Conservation (phyloP, 2,113 vertebrate species). For the Toxotes jaculatrix region DNA sequence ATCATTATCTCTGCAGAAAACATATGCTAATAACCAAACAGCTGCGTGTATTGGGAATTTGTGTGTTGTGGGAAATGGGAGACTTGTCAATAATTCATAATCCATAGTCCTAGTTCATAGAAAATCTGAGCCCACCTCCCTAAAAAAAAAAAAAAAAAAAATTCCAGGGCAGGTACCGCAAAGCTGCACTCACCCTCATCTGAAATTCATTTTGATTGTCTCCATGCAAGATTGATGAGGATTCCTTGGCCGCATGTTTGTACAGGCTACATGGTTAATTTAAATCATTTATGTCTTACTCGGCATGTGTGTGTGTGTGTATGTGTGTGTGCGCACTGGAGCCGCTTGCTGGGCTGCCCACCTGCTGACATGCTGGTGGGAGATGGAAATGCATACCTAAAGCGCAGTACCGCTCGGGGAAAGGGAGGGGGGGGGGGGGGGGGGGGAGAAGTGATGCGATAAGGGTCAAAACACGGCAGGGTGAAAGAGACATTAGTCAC, state of each 20-base stretch:
- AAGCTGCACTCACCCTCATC: conserved; percentile 48
- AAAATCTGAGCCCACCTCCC: conserved; percentile 34
- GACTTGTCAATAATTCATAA: conserved; percentile 66
- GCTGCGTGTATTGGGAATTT: conserved; percentile 24
- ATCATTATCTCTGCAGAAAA: conserved; percentile 49
- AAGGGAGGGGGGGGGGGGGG: neutral
- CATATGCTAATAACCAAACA: conserved; percentile 53
- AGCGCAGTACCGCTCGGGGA: neutral
- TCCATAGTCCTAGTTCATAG: conserved; percentile 30
- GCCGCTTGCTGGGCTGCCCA: conserved; percentile 26
- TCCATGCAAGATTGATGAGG: conserved; percentile 74
- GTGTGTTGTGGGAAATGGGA: conserved; percentile 16
- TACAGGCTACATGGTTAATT: conserved; percentile 49
- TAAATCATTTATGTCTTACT: conserved; percentile 71
- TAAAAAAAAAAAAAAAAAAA: neutral
- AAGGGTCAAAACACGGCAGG: conserved; percentile 28
- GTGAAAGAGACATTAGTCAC: conserved; percentile 46
- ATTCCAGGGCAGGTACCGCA: conserved; percentile 54
- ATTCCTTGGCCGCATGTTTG: conserved; percentile 61
- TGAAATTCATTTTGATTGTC: conserved; percentile 74
- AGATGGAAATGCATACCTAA: conserved; percentile 38
- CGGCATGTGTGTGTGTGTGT: conserved; percentile 2
- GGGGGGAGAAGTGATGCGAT: neutral
- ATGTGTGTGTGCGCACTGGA: neutral
- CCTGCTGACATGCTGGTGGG: conserved; percentile 37